These are phyloP conservation scores for Lepus europaeus DNA, from an alignment of 2,113 vertebrate genomes.

Conservation along the genomic window DNA sequence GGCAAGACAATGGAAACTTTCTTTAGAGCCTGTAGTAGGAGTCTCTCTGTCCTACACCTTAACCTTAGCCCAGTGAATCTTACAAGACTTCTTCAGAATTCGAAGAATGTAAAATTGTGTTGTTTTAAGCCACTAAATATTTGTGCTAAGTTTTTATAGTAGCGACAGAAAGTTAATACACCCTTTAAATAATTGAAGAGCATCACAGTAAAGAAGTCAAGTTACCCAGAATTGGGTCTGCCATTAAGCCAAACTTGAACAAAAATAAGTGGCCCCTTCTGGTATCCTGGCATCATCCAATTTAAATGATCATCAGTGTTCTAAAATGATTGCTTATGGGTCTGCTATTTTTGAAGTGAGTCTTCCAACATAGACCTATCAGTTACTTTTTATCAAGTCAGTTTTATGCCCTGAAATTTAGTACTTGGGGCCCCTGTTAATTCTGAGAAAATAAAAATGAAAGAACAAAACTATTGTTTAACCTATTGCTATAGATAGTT, in stretches of 20 bases:
- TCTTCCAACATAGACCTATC: neutral
- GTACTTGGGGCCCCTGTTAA: neutral
- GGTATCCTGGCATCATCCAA: neutral
- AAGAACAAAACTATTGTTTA: neutral
- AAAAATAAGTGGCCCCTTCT: neutral
- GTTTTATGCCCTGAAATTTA: neutral
- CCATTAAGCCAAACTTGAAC: neutral
- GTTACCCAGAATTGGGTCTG: neutral
- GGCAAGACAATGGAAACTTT: neutral
- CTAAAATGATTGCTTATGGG: neutral
- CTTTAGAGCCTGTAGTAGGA: neutral
- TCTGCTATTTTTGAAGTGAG: neutral
- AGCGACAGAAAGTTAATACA: neutral
- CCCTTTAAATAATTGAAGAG: neutral
- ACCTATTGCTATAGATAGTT: neutral
- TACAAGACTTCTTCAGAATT: neutral
- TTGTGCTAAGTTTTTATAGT: neutral
- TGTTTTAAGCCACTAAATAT: neutral
- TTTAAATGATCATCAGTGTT: neutral
- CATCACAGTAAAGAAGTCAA: neutral
- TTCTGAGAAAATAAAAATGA: constrained; percentile 17
- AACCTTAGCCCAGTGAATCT: neutral
- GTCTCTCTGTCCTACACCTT: neutral
- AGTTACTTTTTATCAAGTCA: neutral
- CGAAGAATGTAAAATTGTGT: neutral